Percentiles rank a stretch among this genome's conserved stretches.
Conservation (phyloP, 2,113 vertebrate genomes). For the Lepus americanus region DNA sequence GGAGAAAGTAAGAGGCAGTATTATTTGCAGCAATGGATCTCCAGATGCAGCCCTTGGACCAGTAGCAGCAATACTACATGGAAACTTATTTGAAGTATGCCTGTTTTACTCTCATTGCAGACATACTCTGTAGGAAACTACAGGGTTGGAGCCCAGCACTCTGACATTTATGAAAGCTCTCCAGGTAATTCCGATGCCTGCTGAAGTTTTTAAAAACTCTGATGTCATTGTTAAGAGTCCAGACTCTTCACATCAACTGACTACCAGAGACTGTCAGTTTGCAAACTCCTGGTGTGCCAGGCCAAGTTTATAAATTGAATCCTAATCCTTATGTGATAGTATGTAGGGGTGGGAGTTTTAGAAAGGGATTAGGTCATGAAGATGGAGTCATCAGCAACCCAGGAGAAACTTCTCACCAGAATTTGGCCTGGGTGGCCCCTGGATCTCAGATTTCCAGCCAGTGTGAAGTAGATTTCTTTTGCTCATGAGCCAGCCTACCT, state of each 20-base stretch:
- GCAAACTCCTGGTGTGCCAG: no score
- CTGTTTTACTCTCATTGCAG: neutral
- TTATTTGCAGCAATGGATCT: neutral
- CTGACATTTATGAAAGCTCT: neutral
- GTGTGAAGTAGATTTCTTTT: neutral
- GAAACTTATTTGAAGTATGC: neutral
- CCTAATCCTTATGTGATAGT: neutral
- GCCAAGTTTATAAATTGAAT: neutral
- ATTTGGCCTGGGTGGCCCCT: neutral
- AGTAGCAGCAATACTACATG: neutral
- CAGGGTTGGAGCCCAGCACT: neutral
- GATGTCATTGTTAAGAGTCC: accelerated
- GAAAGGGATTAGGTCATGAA: neutral
- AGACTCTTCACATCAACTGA: neutral
- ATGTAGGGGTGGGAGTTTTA: no score
- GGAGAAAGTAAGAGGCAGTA: neutral
- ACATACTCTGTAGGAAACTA: neutral
- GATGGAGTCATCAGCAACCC: accelerated
- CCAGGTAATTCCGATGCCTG: neutral
- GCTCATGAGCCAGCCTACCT: neutral
- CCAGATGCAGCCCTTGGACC: neutral
- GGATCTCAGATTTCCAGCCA: neutral
- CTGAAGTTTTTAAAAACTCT: neutral
- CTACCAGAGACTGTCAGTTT: neutral
- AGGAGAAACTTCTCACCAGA: neutral